Conservation (phyloP, 2,797 vertebrate species). For the Lepus townsendii region DNA sequence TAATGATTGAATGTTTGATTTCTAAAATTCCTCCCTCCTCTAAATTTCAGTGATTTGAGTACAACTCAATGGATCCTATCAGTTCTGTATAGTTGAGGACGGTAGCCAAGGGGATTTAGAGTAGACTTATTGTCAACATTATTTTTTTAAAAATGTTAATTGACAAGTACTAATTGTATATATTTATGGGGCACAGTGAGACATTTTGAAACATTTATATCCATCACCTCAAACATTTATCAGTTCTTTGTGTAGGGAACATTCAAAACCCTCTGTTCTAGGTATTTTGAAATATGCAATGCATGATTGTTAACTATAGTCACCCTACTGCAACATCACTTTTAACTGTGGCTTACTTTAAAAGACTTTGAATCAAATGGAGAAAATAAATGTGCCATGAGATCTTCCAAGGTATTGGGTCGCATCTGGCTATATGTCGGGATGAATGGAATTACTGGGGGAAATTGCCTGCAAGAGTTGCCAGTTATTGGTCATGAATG, state of each 20-base stretch:
- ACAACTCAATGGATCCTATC: background rate
- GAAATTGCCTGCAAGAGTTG: slow-evolving; percentile 55
- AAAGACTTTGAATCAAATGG: background rate
- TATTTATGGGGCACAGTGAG: too few relatives aligned
- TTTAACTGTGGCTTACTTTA: slow-evolving; percentile 55
- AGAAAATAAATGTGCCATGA: slow-evolving; percentile 35
- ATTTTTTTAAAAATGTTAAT: background rate
- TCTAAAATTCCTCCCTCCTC: background rate
- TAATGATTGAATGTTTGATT: slow-evolving; percentile 8
- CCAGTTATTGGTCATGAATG: slow-evolving; percentile 10
- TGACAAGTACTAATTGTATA: too few relatives aligned
- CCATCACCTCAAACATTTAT: too few relatives aligned
- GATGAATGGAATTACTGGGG: slow-evolving; percentile 19
- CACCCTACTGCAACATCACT: background rate
- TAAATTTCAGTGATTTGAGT: slow-evolving; percentile 48
- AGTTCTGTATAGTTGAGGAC: background rate
- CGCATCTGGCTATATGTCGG: slow-evolving; percentile 35
- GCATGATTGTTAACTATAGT: too few relatives aligned
- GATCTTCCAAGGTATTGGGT: slow-evolving; percentile 29
- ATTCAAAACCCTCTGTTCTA: background rate
- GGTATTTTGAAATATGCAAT: too few relatives aligned
- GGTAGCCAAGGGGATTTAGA: background rate
- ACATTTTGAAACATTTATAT: too few relatives aligned
- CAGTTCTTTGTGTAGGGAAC: too few relatives aligned
- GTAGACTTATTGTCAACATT: background rate